Conservation (phyloP, 2,888 invertebrate species). For the Patella caerulea region DNA sequence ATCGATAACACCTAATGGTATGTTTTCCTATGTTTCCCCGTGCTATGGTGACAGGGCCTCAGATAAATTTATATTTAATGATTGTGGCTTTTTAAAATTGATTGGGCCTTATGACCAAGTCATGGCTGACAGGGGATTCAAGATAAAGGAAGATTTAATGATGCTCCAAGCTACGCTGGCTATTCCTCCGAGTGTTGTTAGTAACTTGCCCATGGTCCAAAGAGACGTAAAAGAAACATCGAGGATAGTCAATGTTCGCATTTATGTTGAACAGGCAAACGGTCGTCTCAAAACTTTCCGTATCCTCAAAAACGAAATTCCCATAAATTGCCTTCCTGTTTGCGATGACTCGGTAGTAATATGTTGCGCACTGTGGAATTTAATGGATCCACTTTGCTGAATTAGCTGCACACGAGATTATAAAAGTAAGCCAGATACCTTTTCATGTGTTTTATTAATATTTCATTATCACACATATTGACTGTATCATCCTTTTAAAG, state of each 20-base stretch:
- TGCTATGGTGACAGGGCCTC: slow-evolving; percentile 36
- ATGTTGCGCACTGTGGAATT: slow-evolving; percentile 32
- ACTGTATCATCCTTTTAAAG: no score
- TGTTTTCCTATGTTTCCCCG: slow-evolving; percentile 30
- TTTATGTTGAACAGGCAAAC: slow-evolving; percentile 37
- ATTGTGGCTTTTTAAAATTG: slow-evolving; percentile 27
- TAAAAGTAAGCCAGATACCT: no score
- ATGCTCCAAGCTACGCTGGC: slow-evolving; percentile 13
- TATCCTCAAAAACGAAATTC: slow-evolving; percentile 27
- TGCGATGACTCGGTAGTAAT: slow-evolving; percentile 30
- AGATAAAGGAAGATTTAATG: slow-evolving; percentile 29
- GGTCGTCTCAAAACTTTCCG: slow-evolving; percentile 29
- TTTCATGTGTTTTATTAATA: no score
- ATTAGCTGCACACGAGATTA: no score
- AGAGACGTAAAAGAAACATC: slow-evolving; percentile 19
- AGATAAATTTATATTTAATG: slow-evolving; percentile 32
- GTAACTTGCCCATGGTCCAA: slow-evolving; percentile 18
- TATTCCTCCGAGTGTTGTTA: slow-evolving; percentile 26
- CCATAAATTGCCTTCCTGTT: slow-evolving; percentile 25
- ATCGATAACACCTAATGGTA: slow-evolving; percentile 37
- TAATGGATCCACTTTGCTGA: slow-evolving; percentile 24
- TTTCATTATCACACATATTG: no score
- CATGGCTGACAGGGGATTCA: slow-evolving; percentile 39
- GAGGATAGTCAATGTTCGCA: slow-evolving; percentile 30
- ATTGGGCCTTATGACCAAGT: slow-evolving; percentile 34